Evolutionary conservation across 1,140 invertebrate genomes (phyloP), one percentile per base, ranked within the genome.

Genomic region (Proctacanthus coquilletti): DNA sequence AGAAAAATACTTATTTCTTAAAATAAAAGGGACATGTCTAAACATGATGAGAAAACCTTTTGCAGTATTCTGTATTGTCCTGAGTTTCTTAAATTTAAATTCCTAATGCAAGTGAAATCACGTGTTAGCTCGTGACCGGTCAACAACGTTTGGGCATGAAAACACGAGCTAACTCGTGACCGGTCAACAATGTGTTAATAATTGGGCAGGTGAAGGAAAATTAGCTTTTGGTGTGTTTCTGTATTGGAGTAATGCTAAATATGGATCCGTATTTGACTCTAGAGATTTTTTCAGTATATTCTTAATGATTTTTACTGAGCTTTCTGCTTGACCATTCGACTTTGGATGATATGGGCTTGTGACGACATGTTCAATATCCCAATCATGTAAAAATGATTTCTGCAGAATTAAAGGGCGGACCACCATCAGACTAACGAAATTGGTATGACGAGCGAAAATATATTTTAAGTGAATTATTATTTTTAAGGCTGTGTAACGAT

Each of bases 151-250:
- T n/a, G n/a, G n/a, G n/a, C n/a, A n/a, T n/a, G n/a, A n/a, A n/a
- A n/a, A n/a, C n/a, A n/a, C n/a, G n/a, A n/a, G n/a, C n/a, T n/a
- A n/a, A n/a, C n/a, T n/a, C n/a, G n/a, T n/a, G n/a, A n/a, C n/a
- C n/a, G n/a, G n/a, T n/a, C n/a, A n/a, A n/a, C n/a, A n/a, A n/a
- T n/a, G n/a, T n/a, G n/a, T 44, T 14, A 39, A 21, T 14, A 46
- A 36, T 36, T 46, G 20, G 13, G 45, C 34, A 10, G 45, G 42
- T 20, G 34, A 38, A 6, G 19, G 19, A 23, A 44, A 34, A 34
- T 39, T 39, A 11, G 18, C 36, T 37, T 37, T 46, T 13, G 21
- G 39, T 15, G 45, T 46, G 11, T 19, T 46, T 21, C 45, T 38
- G 29, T 40, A 41, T n/a, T 44, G 31, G 3, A 46, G 32, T 29